Evolutionary conservation across 2,888 invertebrate genomes (phyloP).

Genomic region (Morpho helenor): DNA sequence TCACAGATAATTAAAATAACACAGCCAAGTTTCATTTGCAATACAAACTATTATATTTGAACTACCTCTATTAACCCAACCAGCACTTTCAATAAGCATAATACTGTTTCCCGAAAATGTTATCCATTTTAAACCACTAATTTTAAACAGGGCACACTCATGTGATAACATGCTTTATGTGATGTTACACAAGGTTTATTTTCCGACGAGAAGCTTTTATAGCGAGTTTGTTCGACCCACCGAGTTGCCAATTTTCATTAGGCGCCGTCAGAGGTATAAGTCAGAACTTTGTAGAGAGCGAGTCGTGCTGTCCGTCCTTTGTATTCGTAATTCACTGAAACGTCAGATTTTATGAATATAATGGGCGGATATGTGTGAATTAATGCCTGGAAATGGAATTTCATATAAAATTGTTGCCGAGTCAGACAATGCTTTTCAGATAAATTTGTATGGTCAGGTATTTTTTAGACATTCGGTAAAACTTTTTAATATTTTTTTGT

Average conservation of each 20-base stretch:
- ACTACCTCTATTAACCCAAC: conserved; percentile 2
- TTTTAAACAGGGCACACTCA: neutral
- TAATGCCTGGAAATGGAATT: conserved; percentile 39
- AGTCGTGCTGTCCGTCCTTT: conserved; percentile 45
- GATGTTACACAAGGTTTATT: conserved; percentile 9
- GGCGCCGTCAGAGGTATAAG: conserved; percentile 48
- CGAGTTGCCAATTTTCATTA: conserved; percentile 75
- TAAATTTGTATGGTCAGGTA: conserved; percentile 11
- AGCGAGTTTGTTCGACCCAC: conserved; percentile 55
- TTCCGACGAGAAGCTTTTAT: conserved; percentile 22
- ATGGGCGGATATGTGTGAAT: conserved; percentile 33
- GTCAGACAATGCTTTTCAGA: conserved; percentile 18
- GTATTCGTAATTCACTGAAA: conserved; percentile 54
- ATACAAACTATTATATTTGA: neutral
- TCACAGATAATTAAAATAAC: no score
- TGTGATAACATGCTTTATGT: conserved; percentile 5
- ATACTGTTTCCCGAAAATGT: conserved; percentile 41
- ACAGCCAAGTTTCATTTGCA: no score
- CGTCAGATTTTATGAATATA: conserved; percentile 50
- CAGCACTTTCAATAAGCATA: conserved; percentile 13
- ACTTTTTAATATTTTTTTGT: neutral
- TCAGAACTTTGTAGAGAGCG: conserved; percentile 52
- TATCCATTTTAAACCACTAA: conserved; percentile 26
- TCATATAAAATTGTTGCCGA: conserved; percentile 32
- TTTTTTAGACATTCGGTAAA: conserved; percentile 5